phyloP scores from a whole-genome alignment of 2,113 vertebrate genomes.

The Leuciscus idus region DNA sequence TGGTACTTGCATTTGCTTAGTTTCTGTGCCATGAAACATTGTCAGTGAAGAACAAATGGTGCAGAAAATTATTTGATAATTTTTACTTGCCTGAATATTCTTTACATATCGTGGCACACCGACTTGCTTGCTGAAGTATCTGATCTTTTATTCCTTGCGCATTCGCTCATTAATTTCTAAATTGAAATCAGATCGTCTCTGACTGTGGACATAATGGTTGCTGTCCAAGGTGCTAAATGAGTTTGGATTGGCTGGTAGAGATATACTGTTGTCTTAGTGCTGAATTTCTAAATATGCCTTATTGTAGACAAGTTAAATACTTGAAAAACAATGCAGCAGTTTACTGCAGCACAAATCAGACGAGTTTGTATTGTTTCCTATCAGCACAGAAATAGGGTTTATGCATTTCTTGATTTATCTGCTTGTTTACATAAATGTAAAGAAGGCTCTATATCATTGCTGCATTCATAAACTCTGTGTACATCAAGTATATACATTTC shows the following conservation, averaged over 20 bases:
- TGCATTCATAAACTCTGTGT: not conserved
- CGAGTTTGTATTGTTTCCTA: not conserved
- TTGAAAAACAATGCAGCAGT: not conserved
- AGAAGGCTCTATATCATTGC: not conserved
- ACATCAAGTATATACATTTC: constrained; percentile 6
- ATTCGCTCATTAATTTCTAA: not conserved
- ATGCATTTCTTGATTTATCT: not conserved
- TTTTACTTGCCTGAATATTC: not conserved
- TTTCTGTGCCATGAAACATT: not conserved
- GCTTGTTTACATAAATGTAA: not conserved
- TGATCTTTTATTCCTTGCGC: constrained; percentile 32
- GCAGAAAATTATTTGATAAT: not conserved
- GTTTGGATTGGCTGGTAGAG: not conserved
- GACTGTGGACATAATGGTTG: not conserved
- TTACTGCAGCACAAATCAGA: not conserved
- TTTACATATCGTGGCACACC: not conserved
- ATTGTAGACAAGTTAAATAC: not conserved
- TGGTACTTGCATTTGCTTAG: not conserved
- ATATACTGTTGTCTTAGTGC: constrained; percentile 11
- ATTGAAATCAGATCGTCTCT: constrained; percentile 20
- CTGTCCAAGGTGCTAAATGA: constrained; percentile 56
- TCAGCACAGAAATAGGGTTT: not conserved
- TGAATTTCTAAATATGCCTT: constrained; percentile 37
- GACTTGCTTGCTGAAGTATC: not conserved
- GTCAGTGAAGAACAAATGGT: not conserved